phyloP scores from a whole-genome alignment of 2,113 vertebrate species.

The Protobothrops mucrosquamatus region DNA sequence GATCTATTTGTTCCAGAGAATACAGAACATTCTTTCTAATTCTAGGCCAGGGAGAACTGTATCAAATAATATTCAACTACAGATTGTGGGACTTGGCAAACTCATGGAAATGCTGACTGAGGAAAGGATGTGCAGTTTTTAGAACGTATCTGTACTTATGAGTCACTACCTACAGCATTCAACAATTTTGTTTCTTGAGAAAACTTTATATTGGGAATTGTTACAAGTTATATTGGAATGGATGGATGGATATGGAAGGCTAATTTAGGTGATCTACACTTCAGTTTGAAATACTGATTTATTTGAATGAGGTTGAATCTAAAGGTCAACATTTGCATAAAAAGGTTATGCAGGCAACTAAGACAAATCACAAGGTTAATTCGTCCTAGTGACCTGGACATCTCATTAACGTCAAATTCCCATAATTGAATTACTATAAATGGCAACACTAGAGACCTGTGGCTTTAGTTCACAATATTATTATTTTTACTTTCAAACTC shows the following conservation, averaged over 20 bases:
- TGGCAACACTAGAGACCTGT: conserved; percentile 24
- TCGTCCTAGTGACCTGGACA: conserved; percentile 31
- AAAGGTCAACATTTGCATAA: conserved; percentile 29
- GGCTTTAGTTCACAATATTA: conserved; percentile 22
- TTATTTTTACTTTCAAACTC: conserved; percentile 37
- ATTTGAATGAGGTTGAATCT: conserved; percentile 38
- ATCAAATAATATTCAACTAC: background rate
- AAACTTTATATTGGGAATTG: background rate
- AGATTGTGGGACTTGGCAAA: background rate
- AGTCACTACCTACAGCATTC: background rate
- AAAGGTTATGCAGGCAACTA: conserved; percentile 10
- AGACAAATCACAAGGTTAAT: conserved; percentile 26
- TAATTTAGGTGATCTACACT: conserved; percentile 40
- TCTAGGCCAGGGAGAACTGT: background rate
- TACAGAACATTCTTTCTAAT: background rate
- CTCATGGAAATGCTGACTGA: background rate
- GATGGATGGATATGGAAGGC: conserved; percentile 41
- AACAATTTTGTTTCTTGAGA: background rate
- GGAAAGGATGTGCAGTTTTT: background rate
- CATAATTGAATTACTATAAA: conserved; percentile 33
- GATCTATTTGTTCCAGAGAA: conserved; percentile 25
- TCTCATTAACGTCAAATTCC: conserved; percentile 11
- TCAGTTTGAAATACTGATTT: conserved; percentile 37
- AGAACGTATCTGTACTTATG: background rate
- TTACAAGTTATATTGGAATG: conserved; percentile 45